phyloP scores from a whole-genome alignment of 2,797 vertebrate species.

The Pipistrellus pygmaeus region DNA sequence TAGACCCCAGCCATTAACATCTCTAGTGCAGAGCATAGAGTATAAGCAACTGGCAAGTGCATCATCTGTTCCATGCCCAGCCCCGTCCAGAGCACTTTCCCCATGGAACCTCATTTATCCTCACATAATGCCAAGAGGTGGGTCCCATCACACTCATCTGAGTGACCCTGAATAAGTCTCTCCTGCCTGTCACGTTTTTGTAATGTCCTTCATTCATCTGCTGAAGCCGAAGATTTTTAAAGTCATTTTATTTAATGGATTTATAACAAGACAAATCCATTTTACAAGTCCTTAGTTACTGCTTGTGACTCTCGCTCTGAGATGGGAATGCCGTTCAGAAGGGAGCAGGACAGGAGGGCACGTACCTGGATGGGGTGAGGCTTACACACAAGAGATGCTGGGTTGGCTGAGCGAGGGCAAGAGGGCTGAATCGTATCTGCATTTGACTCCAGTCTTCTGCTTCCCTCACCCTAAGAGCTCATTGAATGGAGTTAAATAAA shows the following conservation, averaged over 20 bases:
- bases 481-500: not conserved
- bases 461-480: not conserved
- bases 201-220: not conserved
- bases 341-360: not conserved
- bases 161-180: not conserved
- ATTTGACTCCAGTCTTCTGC: not conserved
- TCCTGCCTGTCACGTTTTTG: not conserved
- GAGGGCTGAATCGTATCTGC: fast-evolving
- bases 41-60: fast-evolving
- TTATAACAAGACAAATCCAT: not conserved
- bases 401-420: not conserved
- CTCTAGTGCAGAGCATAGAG: not conserved
- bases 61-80: fast-evolving
- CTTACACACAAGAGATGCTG: fast-evolving
- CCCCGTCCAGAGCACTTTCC: not conserved
- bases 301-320: not conserved
- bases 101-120: fast-evolving
- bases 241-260: not conserved
- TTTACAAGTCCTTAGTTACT: not conserved
- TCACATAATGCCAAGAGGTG: not conserved
- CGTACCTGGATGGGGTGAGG: not conserved
- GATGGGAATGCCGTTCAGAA: fast-evolving
- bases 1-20: fast-evolving
- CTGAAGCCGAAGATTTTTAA: not conserved
- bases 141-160: fast-evolving